Evolutionary conservation across 1,140 invertebrate species (phyloP), one percentile per base, ranked within the genome.

Genomic region (Neodiprion lecontei): DNA sequence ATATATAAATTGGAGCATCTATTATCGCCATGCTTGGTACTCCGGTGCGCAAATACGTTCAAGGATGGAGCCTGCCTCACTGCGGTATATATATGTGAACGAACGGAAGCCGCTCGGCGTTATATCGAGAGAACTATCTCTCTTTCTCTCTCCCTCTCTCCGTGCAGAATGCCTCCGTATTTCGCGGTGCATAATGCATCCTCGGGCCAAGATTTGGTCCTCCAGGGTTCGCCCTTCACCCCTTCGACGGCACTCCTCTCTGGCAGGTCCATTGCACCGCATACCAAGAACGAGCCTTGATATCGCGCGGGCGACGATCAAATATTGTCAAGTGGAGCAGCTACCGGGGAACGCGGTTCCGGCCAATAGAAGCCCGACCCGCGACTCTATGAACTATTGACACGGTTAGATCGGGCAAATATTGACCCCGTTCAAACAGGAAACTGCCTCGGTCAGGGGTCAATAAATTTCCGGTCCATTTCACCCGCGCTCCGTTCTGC

Each of bases 311-410:
- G 12, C 67, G 17, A 69, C 14, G 21, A 21, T 21, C 40, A 61
- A 61, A 12, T 61, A 61, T 61, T 61, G 53, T 61, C 53, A 17
- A 61, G 53, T 61, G n/a, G 28, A 40, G 67, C 53, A 28, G 14
- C 23, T 69, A 73, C 48, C 71, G 73, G 76, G 72, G 17, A 73
- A 28, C 47, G 67, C 67, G 74, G 77, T 80, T 76, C 73, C 14
- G 67, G 21, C n/a, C 67, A 69, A 69, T 69, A 69, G 4, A 21
- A 17, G 21, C 40, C 21, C 67, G 7, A 21, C 21, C 23, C 14
- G 17, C 23, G 10, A 11, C 67, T 23, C 67, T 69, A 69, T 69
- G 67, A 69, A 69, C 67, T 69, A 69, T 69, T 69, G 67, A 69
- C 67, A 69, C 67, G 21, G 40, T 61, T 61, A 61, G 53, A 17